A percentile compares a stretch with the other conserved stretches of the same genome.
Evolutionary conservation across 1,140 invertebrate genomes (phyloP).

Genomic region (Psix sp.): DNA sequence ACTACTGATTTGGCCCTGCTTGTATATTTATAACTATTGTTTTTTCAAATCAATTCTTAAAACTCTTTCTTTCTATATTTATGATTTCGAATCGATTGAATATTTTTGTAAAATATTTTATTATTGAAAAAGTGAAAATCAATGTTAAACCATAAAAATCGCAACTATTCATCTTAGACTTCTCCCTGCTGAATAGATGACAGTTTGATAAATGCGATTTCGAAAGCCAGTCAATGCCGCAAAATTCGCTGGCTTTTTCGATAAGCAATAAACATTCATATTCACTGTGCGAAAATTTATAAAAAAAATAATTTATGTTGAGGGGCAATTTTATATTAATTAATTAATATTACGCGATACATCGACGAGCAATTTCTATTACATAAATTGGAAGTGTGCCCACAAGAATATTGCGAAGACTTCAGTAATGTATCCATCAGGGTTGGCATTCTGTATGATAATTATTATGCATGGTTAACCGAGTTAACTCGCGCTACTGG

Average conservation of each 20-base stretch:
- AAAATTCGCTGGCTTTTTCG: constrained; percentile 20
- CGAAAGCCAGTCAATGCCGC: constrained; percentile 8
- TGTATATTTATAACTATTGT: too few species aligned
- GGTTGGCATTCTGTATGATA: constrained; percentile 31
- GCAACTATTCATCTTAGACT: constrained; percentile 20
- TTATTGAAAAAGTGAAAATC: too few species aligned
- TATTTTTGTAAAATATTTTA: too few species aligned
- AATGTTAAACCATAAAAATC: too few species aligned
- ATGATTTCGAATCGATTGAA: too few species aligned
- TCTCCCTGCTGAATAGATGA: constrained; percentile 18
- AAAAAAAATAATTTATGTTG: too few species aligned
- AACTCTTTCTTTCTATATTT: too few species aligned
- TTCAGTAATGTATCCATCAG: constrained; percentile 34
- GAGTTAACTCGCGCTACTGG: constrained; percentile 24
- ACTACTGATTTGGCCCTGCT: too few species aligned
- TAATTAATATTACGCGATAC: too few species aligned
- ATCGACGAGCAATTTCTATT: constrained; percentile 7
- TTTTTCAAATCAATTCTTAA: too few species aligned
- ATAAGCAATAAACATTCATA: constrained; percentile 19
- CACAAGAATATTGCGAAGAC: constrained; percentile 13
- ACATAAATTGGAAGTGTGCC: constrained; percentile 15
- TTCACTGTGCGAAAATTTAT: too few species aligned
- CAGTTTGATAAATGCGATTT: constrained; percentile 39
- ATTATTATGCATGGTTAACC: constrained; percentile 47
- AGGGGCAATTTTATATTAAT: too few species aligned